Evolutionary conservation across 2,113 vertebrate genomes (phyloP).

Genomic region (Hemiscyllium ocellatum): DNA sequence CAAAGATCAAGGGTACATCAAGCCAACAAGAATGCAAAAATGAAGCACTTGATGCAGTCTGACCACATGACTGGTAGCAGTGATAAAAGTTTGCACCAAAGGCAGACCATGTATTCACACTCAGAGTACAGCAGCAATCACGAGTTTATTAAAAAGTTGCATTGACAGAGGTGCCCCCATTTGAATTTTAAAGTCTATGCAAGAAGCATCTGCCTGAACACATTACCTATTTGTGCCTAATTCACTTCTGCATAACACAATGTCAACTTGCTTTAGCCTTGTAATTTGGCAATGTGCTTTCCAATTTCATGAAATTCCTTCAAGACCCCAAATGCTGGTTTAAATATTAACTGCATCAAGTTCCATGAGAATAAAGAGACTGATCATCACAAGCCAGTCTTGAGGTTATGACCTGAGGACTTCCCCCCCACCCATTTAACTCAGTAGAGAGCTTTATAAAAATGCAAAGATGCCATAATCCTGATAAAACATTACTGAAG

Average conservation of each 20-base stretch:
- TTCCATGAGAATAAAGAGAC: background rate
- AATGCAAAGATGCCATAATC: constrained; percentile 26
- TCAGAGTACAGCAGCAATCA: background rate
- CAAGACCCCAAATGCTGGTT: background rate
- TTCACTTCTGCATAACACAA: background rate
- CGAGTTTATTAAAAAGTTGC: background rate
- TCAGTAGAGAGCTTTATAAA: background rate
- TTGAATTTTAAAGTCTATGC: background rate
- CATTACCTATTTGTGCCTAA: background rate
- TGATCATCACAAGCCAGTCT: background rate
- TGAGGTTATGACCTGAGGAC: background rate
- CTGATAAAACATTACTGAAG: constrained; percentile 27
- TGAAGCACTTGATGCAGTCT: background rate
- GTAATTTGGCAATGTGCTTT: no score
- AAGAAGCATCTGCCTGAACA: background rate
- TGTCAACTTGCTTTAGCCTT: background rate
- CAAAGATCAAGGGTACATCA: background rate
- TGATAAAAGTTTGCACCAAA: background rate
- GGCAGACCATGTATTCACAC: background rate
- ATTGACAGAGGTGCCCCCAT: background rate
- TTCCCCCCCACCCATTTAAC: background rate
- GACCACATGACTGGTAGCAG: background rate
- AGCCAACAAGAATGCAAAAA: background rate
- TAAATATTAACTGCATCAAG: background rate
- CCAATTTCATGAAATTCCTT: background rate